These are phyloP conservation scores for Limosa lapponica DNA, from an alignment of 2,797 vertebrate species.

Conservation along the genomic window DNA sequence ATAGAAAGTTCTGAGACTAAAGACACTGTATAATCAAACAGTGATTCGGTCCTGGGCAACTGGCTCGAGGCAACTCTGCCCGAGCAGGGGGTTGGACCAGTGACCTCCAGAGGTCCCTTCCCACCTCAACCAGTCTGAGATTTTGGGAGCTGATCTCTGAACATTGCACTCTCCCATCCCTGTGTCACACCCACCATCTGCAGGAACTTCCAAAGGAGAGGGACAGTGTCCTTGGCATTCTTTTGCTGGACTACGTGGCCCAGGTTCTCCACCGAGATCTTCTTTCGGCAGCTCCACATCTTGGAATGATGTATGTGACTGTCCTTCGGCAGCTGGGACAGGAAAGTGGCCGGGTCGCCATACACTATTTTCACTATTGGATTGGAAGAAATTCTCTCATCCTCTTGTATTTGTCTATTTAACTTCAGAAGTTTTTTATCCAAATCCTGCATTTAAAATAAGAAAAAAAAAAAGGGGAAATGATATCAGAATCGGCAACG, in stretches of 20 bases:
- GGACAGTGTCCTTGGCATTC: slow-evolving; percentile 82
- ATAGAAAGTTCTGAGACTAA: neutral
- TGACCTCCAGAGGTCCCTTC: neutral
- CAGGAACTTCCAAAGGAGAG: slow-evolving; percentile 91
- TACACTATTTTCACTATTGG: slow-evolving; percentile 87
- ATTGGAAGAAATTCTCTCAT: slow-evolving; percentile 86
- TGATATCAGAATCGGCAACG: neutral
- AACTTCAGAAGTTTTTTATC: slow-evolving; percentile 81
- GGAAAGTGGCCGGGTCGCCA: slow-evolving; percentile 83
- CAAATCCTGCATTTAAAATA: slow-evolving; percentile 68
- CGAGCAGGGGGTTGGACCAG: neutral
- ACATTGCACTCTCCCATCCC: neutral
- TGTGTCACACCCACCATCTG: slow-evolving; percentile 80
- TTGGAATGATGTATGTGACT: slow-evolving; percentile 83
- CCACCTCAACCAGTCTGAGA: neutral
- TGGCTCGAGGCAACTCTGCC: neutral
- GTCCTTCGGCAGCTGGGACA: slow-evolving; percentile 78
- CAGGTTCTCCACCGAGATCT: slow-evolving; percentile 84
- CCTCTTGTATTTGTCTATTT: slow-evolving; percentile 81
- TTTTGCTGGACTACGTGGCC: slow-evolving; percentile 88
- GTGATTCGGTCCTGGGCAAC: neutral
- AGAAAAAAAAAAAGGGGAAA: neutral
- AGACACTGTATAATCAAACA: neutral
- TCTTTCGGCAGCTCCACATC: slow-evolving; percentile 90
- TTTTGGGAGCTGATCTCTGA: neutral